phyloP scores from a whole-genome alignment of 2,113 vertebrate species.

The Cathartes aura region DNA sequence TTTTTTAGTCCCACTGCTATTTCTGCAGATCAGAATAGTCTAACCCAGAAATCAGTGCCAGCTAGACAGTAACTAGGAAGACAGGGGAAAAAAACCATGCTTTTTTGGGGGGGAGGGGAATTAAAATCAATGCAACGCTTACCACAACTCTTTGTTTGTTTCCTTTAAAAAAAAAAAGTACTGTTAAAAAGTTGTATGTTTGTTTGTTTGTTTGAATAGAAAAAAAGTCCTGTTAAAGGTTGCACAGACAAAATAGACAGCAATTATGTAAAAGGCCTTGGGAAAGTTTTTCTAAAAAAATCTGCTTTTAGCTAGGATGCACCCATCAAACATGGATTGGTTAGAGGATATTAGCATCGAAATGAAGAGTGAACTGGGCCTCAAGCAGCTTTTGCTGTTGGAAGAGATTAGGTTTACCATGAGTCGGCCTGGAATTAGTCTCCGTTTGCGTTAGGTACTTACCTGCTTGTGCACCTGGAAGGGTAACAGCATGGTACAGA shows the following conservation, averaged over 20 bases:
- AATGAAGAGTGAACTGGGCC: neutral
- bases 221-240: neutral
- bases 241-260: neutral
- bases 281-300: neutral
- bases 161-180: neutral
- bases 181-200: neutral
- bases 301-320: neutral
- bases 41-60: neutral
- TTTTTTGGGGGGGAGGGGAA: too few relatives aligned
- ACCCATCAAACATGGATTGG: neutral
- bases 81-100: fast-evolving
- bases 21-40: neutral
- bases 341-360: neutral
- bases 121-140: neutral
- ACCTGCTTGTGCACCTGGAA: neutral
- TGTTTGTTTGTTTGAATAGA: neutral
- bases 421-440: neutral
- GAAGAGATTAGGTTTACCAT: neutral
- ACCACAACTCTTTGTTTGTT: neutral
- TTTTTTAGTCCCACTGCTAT: neutral
- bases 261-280: neutral
- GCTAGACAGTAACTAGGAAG: neutral
- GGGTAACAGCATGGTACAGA: neutral
- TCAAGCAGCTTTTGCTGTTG: neutral
- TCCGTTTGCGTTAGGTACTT: neutral